A percentile compares a stretch with the other conserved stretches of the same genome.
These are phyloP conservation scores for Burhinus bistriatus DNA, from an alignment of 2,113 vertebrate species.

Conservation along the genomic window DNA sequence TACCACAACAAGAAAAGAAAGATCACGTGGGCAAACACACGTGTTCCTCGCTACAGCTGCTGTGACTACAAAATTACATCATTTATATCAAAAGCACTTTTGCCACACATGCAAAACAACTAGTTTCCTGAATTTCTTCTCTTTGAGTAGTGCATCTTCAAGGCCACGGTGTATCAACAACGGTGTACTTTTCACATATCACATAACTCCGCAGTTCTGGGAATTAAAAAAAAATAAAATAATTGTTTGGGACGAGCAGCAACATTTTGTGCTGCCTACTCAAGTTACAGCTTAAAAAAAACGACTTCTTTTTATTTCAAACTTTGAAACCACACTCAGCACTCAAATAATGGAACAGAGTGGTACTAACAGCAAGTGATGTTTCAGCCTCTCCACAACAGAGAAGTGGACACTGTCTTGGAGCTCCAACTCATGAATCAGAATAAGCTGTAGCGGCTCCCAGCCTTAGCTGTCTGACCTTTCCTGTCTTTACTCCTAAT, in stretches of 20 bases:
- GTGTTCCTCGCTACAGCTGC: slow-evolving; percentile 68
- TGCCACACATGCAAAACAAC: slow-evolving; percentile 70
- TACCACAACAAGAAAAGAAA: slow-evolving; percentile 38
- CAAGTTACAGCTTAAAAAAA: neutral
- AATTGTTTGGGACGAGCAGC: neutral
- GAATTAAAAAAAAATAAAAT: neutral
- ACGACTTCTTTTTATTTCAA: neutral
- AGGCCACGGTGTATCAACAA: slow-evolving; percentile 73
- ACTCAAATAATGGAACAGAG: neutral
- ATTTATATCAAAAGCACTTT: slow-evolving; percentile 69
- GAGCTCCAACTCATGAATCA: neutral
- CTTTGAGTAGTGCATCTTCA: slow-evolving; percentile 72
- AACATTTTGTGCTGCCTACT: neutral
- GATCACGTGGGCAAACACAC: slow-evolving; percentile 66
- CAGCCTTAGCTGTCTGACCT: neutral
- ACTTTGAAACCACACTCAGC: neutral
- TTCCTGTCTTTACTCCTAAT: neutral
- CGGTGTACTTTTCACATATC: slow-evolving; percentile 54
- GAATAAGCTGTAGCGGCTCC: neutral
- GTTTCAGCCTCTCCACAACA: neutral
- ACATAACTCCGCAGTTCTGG: slow-evolving; percentile 45
- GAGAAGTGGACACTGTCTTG: neutral
- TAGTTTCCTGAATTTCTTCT: slow-evolving; percentile 73
- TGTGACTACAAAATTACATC: slow-evolving; percentile 74
- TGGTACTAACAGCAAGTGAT: neutral